Conservation (phyloP, 2,888 invertebrate species). For the Lycia hirtaria region DNA sequence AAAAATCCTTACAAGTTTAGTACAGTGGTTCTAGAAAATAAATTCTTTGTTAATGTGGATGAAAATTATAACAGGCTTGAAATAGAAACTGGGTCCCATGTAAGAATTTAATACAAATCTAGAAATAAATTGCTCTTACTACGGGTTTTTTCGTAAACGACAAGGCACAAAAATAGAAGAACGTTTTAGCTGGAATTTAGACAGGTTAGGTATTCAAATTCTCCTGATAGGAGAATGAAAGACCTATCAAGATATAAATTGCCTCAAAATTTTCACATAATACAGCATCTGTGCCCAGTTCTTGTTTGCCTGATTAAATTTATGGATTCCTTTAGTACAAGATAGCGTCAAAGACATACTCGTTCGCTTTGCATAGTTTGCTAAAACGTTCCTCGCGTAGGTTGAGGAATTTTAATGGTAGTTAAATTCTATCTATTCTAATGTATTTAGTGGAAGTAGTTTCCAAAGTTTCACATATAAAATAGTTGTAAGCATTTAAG, state of each 20-base stretch:
- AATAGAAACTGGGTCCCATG: too few species aligned
- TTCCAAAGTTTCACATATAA: not conserved
- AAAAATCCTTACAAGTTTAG: too few species aligned
- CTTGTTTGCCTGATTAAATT: conserved; percentile 51
- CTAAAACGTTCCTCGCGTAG: conserved; percentile 8
- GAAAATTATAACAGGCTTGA: too few species aligned
- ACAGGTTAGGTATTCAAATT: not conserved
- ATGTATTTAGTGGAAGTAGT: not conserved
- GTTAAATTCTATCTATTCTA: conserved; percentile 10
- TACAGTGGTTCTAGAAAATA: too few species aligned
- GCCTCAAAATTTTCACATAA: conserved; percentile 38
- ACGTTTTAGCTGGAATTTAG: not conserved
- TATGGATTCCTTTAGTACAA: conserved; percentile 49
- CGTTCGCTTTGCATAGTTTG: conserved; percentile 16
- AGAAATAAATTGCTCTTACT: too few species aligned
- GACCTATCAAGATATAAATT: conserved; percentile 25
- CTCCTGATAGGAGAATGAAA: not conserved
- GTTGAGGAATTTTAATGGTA: conserved; percentile 20
- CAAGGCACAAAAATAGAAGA: too few species aligned
- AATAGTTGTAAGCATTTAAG: not conserved
- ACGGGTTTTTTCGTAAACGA: too few species aligned
- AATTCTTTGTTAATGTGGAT: too few species aligned
- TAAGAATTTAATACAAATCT: too few species aligned
- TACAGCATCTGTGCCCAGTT: conserved; percentile 29
- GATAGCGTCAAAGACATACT: conserved; percentile 22